Conservation (phyloP, 2,797 vertebrate species). For the Heterohyrax brucei region DNA sequence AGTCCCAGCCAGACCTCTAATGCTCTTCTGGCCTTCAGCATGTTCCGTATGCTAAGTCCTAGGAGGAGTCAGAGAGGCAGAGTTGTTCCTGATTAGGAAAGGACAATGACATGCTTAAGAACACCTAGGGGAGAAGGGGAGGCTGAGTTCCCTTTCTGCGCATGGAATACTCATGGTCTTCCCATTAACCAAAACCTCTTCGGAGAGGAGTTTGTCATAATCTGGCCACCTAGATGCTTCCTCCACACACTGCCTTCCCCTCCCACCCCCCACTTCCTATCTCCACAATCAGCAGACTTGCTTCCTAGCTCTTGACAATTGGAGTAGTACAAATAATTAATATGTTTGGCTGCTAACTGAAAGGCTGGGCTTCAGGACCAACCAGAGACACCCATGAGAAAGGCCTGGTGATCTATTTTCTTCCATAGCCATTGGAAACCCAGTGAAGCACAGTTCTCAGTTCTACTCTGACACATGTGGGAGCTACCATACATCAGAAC, state of each 20-base stretch:
- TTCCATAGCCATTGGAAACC: neutral
- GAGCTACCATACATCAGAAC: neutral
- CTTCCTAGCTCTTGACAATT: neutral
- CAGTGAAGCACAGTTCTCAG: neutral
- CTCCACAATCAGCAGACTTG: neutral
- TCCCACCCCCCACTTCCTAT: neutral
- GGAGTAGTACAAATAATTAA: neutral
- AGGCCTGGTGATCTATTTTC: neutral
- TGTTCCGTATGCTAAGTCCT: neutral
- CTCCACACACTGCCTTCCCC: neutral
- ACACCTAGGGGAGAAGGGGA: neutral
- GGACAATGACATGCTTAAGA: neutral
- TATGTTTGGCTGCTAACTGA: neutral
- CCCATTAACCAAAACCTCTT: neutral
- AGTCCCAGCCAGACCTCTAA: fast-evolving
- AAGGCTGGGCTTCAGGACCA: too few relatives aligned
- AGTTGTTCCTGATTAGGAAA: neutral
- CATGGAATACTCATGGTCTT: neutral
- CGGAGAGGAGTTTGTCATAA: neutral
- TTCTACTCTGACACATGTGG: too few relatives aligned
- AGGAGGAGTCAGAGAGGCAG: neutral
- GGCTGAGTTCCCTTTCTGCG: neutral
- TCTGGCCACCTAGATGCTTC: neutral
- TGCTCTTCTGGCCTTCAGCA: neutral
- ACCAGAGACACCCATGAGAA: neutral